Percentiles rank a stretch among this genome's conserved stretches.
phyloP scores from a whole-genome alignment of 2,797 vertebrate genomes.

The Periparus ater region DNA sequence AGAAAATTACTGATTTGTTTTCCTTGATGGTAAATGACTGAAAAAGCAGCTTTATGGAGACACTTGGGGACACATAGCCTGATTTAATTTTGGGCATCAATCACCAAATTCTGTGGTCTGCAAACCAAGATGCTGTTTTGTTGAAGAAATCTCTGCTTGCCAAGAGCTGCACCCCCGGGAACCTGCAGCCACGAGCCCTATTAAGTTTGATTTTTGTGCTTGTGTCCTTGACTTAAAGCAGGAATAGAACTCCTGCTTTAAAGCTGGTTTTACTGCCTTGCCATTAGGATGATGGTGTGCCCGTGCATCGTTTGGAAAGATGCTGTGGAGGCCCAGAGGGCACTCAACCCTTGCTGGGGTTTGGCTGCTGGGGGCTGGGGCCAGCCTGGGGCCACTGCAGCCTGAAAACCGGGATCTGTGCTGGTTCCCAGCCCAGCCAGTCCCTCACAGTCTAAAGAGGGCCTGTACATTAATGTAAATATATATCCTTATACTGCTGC shows the following conservation, averaged over 20 bases:
- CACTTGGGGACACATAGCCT: background rate
- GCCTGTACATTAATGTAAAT: background rate
- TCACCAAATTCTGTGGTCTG: background rate
- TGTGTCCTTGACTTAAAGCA: background rate
- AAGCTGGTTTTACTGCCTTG: background rate
- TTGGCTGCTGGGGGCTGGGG: background rate
- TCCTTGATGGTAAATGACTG: background rate
- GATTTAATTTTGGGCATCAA: background rate
- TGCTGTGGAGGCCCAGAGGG: background rate
- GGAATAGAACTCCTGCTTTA: background rate
- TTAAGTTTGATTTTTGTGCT: background rate
- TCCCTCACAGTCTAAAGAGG: background rate
- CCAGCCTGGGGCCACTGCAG: background rate
- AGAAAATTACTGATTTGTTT: background rate
- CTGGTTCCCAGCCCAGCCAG: background rate
- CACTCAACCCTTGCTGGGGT: background rate
- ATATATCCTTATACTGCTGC: background rate
- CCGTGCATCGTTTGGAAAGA: background rate
- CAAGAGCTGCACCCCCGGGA: background rate
- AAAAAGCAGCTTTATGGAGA: background rate
- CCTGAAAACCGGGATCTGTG: background rate
- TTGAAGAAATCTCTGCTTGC: background rate
- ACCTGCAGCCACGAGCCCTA: background rate
- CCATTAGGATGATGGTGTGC: background rate
- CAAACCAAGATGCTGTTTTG: background rate